These are phyloP conservation scores for Andrena dorsata DNA, from an alignment of 2,888 invertebrate species.

Conservation along the genomic window DNA sequence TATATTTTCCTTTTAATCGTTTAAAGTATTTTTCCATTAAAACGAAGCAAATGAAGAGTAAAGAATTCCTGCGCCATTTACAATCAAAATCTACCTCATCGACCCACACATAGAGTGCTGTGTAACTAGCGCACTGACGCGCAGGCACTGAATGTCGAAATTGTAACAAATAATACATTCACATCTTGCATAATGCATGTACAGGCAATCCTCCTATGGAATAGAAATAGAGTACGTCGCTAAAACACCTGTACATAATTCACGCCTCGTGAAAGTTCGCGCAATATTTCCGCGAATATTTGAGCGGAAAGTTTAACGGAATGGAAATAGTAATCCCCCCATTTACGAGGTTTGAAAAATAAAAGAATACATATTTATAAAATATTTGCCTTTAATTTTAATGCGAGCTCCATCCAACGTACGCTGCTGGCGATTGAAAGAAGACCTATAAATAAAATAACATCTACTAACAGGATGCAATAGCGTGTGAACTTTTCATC, in stretches of 20 bases:
- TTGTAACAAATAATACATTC: conserved; percentile 26
- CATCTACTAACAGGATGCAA: background rate
- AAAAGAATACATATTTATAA: background rate
- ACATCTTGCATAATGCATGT: background rate
- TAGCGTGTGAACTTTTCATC: background rate
- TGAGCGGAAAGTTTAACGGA: background rate
- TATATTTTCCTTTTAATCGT: too few species aligned
- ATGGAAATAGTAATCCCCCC: background rate
- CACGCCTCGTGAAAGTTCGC: background rate
- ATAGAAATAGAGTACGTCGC: background rate
- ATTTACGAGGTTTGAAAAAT: background rate
- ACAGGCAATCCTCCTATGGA: background rate
- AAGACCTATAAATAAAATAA: background rate
- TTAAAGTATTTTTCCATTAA: too few species aligned
- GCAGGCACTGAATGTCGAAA: background rate
- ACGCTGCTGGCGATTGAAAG: background rate
- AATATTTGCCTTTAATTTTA: conserved; percentile 1
- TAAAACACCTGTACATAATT: conserved; percentile 4
- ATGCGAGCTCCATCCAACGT: background rate
- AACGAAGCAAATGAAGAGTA: conserved; percentile 6
- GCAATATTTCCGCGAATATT: background rate
- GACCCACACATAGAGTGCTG: background rate
- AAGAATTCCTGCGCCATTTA: conserved; percentile 15
- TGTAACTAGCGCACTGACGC: background rate
- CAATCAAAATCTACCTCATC: conserved; percentile 32